Evolutionary conservation across 2,888 invertebrate genomes (phyloP).

Genomic region (Chalcosyrphus nemorum): DNA sequence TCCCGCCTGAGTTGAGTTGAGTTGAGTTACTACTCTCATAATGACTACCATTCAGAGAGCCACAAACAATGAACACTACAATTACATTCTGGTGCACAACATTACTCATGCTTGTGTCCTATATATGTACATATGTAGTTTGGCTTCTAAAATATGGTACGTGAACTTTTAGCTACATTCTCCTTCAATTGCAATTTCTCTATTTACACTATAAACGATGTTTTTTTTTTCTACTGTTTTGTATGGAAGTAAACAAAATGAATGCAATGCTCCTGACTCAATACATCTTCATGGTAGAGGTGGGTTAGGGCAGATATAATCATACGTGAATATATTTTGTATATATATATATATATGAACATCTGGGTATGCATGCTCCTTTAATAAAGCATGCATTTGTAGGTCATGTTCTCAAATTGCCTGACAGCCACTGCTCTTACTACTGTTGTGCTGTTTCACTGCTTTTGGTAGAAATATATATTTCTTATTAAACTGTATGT

Average conservation of each 20-base stretch:
- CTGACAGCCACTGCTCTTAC: conserved; percentile 14
- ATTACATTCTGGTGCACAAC: conserved; percentile 10
- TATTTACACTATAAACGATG: neutral
- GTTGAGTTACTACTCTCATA: conserved; percentile 35
- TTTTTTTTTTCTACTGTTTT: neutral
- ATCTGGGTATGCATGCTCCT: neutral
- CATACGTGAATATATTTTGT: neutral
- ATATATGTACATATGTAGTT: conserved; percentile 1
- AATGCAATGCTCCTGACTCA: conserved; percentile 21
- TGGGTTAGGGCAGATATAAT: neutral
- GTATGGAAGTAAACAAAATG: conserved; percentile 33
- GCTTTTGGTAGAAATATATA: neutral
- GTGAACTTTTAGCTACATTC: conserved; percentile 19
- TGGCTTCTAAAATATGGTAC: too few species aligned
- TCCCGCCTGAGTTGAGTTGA: conserved; percentile 1
- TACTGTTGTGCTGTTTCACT: neutral
- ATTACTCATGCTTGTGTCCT: conserved; percentile 29
- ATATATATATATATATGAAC: neutral
- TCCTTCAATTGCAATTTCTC: conserved; percentile 21
- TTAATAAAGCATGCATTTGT: conserved; percentile 39
- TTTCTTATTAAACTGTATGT: conserved; percentile 8
- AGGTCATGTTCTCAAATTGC: conserved; percentile 57
- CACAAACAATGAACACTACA: conserved; percentile 1
- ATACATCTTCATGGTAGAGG: conserved; percentile 13
- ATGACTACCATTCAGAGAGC: neutral